Percentiles rank a stretch among this genome's conserved stretches.
Evolutionary conservation across 2,888 invertebrate species (phyloP).

Genomic region (Cremastinae sp.): DNA sequence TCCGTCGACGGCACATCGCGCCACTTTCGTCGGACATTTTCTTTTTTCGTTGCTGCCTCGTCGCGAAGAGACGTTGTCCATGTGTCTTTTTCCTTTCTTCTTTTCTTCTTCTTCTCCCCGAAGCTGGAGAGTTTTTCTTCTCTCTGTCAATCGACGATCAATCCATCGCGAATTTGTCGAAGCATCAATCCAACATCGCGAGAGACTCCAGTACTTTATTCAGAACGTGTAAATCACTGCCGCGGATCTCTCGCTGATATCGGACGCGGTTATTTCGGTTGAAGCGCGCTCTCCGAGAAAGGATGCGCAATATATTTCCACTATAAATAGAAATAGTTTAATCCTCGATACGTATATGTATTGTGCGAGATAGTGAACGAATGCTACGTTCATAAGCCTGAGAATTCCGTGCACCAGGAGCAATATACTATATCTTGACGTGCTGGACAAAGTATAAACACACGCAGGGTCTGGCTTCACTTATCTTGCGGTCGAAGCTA

Average conservation of each 20-base stretch:
- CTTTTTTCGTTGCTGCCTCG: constrained; percentile 1
- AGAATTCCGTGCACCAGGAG: constrained; percentile 34
- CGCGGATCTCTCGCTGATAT: too few relatives aligned
- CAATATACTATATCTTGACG: background rate
- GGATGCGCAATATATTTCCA: background rate
- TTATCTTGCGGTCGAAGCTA: constrained; percentile 50
- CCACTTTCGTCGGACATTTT: too few relatives aligned
- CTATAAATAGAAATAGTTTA: constrained; percentile 49
- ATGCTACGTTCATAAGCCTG: constrained; percentile 16
- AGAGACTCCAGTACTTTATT: too few relatives aligned
- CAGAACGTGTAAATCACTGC: too few relatives aligned
- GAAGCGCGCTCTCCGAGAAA: background rate
- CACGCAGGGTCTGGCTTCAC: constrained; percentile 28
- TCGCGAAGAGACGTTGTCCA: background rate
- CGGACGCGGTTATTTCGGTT: too few relatives aligned
- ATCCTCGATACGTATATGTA: constrained; percentile 35
- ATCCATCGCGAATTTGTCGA: constrained; percentile 14
- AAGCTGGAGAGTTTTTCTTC: background rate
- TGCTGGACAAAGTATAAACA: constrained; percentile 1
- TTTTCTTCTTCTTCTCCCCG: background rate
- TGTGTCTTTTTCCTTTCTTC: background rate
- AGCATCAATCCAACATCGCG: too few relatives aligned
- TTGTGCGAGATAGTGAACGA: background rate
- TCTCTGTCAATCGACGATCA: constrained; percentile 1
- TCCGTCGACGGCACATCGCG: background rate